Evolutionary conservation across 2,888 invertebrate genomes (phyloP), one percentile per base, ranked within the genome.

Genomic region (Corythucha ciliata): DNA sequence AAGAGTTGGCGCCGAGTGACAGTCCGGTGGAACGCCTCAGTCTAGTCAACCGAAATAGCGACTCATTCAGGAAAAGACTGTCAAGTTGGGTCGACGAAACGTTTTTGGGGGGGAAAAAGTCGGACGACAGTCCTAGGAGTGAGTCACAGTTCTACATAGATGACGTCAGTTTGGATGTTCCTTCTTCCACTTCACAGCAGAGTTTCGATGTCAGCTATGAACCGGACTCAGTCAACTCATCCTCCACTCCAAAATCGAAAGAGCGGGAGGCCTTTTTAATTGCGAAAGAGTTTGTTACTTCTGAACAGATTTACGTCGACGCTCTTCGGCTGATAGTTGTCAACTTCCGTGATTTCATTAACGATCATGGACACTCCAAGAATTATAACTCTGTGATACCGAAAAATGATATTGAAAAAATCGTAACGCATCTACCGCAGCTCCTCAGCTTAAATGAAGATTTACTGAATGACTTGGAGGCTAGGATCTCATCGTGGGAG

Each of bases 241-340:
- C 29, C 29, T 29, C 6, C 24, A 6, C 22, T 22, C 21, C 14
- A 16, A 21, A 29, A 18, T 37, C 24, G 4, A 39, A 36, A 47
- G 47, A 51, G 36, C 26, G 48, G 40, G 39, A 45, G 25, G 51
- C 39, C 25, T 72, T 68, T 61, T 67, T 68, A 54, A 72, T 74
- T 42, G 76, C 74, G 4, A 62, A 69, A 57, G 77, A 77, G 63
- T 67, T 77, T 21, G 68, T 71, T 63, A 70, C 73, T 5, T 74
- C 76, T 4, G 77, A 77, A 60, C 63, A 67, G 59, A 70, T 69
- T 22, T 77, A 75, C 66, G 72, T 76, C 22, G 70, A 73, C 64
- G 72, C 72, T 46, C 64, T 77, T 25, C 70, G 67, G 54, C 64
- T 77, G 22, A 64, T 77, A 5, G 74, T 72, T 61, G 63, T 69